These are phyloP conservation scores for Caerostris extrusa DNA, from an alignment of 1,140 invertebrate genomes.

Conservation along the genomic window DNA sequence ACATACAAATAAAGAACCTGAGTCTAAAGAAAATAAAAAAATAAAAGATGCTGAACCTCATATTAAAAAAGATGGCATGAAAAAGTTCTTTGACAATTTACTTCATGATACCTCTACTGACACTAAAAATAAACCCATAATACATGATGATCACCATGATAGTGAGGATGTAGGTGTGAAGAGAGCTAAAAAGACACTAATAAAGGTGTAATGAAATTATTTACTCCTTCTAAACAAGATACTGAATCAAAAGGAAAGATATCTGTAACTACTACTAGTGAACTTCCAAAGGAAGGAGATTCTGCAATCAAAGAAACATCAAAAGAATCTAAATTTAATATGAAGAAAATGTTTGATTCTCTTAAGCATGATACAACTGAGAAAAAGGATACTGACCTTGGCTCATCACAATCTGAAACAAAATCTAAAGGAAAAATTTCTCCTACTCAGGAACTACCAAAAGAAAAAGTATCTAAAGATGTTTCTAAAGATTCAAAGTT, in stretches of 20 bases:
- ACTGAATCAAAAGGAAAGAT: background rate
- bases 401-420: background rate
- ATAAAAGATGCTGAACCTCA: background rate
- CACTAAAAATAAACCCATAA: background rate
- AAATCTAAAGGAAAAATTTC: background rate
- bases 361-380: slow-evolving; percentile 48
- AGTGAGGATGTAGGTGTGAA: background rate
- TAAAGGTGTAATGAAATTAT: slow-evolving; percentile 55
- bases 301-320: background rate
- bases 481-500: slow-evolving; percentile 13
- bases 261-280: background rate
- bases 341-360: slow-evolving; percentile 61
- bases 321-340: slow-evolving; percentile 55
- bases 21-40: background rate
- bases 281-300: background rate
- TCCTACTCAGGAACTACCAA: background rate
- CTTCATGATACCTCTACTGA: slow-evolving; percentile 52
- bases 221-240: slow-evolving; percentile 49
- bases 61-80: slow-evolving; percentile 59
- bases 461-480: background rate
- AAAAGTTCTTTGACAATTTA: slow-evolving; percentile 61
- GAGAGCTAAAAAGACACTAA: background rate
- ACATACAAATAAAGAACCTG: background rate
- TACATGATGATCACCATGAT: background rate
- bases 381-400: slow-evolving; percentile 6